Percentiles rank a stretch among this genome's conserved stretches.
phyloP scores from a whole-genome alignment of 2,797 vertebrate species.

The Lindbergichthys nudifrons region DNA sequence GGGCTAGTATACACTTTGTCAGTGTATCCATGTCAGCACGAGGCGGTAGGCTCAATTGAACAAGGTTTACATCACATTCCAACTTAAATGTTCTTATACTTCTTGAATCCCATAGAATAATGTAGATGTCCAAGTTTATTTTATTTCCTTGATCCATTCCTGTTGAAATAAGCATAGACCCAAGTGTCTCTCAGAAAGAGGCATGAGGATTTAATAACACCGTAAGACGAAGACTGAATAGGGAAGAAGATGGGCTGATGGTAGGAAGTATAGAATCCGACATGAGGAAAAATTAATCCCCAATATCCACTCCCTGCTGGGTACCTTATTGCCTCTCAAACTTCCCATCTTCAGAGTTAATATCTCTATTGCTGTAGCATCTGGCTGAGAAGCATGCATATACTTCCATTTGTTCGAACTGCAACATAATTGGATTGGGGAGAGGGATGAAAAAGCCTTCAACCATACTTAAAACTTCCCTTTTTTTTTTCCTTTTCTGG shows the following conservation, averaged over 20 bases:
- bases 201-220: slow-evolving; percentile 61
- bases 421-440: slow-evolving; percentile 83
- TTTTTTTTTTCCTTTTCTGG: slow-evolving; percentile 40
- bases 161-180: slow-evolving; percentile 42
- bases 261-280: slow-evolving; percentile 70
- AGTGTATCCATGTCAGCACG: slow-evolving; percentile 57
- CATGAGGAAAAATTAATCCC: slow-evolving; percentile 84
- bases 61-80: slow-evolving; percentile 48
- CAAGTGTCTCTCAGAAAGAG: slow-evolving; percentile 47
- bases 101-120: slow-evolving; percentile 12
- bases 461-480: slow-evolving; percentile 77
- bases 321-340: slow-evolving; percentile 84
- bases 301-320: slow-evolving; percentile 83
- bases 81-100: slow-evolving; percentile 29
- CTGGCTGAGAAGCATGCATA: slow-evolving; percentile 79
- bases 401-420: slow-evolving; percentile 82
- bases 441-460: slow-evolving; percentile 82
- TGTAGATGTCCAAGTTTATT: slow-evolving; percentile 9
- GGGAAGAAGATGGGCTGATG: slow-evolving; percentile 57
- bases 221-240: slow-evolving; percentile 53
- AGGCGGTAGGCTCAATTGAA: slow-evolving; percentile 41
- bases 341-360: slow-evolving; percentile 84
- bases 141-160: slow-evolving; percentile 7
- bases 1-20: slow-evolving; percentile 53
- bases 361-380: slow-evolving; percentile 81